phyloP scores from a whole-genome alignment of 2,797 vertebrate genomes.

The Eulemur albifrons region DNA sequence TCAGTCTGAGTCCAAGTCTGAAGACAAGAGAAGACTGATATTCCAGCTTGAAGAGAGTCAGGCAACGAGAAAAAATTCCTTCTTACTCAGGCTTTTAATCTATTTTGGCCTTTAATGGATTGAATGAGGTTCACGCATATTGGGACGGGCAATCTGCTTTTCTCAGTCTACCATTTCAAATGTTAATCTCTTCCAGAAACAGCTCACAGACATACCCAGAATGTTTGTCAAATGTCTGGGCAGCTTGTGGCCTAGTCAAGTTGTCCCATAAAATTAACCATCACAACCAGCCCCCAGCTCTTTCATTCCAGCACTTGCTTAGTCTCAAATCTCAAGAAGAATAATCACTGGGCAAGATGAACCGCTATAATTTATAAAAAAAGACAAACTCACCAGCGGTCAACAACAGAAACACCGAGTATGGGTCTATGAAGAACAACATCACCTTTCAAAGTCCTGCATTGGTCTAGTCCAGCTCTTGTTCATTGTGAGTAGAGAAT shows the following conservation, averaged over 20 bases:
- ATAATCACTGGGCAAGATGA: background rate
- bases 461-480: background rate
- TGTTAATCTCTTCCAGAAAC: background rate
- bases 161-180: background rate
- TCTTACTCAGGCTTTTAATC: background rate
- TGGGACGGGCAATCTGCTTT: background rate
- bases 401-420: background rate
- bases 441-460: background rate
- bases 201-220: background rate
- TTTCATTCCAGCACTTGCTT: background rate
- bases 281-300: background rate
- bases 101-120: background rate
- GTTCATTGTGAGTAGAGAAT: background rate
- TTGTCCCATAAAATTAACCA: background rate
- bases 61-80: background rate
- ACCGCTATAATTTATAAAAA: background rate
- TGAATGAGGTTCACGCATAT: background rate
- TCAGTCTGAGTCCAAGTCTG: background rate
- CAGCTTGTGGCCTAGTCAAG: background rate
- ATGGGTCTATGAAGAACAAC: background rate
- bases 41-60: background rate
- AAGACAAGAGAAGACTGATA: background rate
- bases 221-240: background rate
- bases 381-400: background rate
- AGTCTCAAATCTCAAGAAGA: background rate